Conservation (phyloP, 2,797 vertebrate species). For the Neosilurus mollespiculum region DNA sequence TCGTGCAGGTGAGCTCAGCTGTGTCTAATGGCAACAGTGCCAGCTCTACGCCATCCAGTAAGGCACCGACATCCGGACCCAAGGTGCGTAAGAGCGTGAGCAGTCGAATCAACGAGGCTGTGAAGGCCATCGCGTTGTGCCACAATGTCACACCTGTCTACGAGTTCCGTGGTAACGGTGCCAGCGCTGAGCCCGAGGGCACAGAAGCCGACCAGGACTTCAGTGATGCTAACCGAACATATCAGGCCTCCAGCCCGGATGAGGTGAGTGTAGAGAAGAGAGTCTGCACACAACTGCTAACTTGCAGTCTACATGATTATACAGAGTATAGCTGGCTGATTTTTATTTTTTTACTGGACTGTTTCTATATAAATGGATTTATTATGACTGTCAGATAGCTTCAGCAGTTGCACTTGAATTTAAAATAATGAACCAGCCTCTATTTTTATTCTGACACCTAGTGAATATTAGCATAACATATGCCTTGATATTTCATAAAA, state of each 20-base stretch:
- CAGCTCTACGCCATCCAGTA: conserved; percentile 73
- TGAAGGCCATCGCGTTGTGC: conserved; percentile 94
- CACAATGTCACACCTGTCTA: conserved; percentile 97
- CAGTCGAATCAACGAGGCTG: conserved; percentile 90
- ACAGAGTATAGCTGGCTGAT: neutral
- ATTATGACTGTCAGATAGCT: neutral
- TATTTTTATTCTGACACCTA: neutral
- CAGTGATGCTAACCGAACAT: conserved; percentile 89
- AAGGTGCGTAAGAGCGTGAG: conserved; percentile 91
- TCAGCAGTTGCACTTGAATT: neutral
- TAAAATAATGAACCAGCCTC: neutral
- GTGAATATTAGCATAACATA: neutral
- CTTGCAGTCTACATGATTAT: neutral
- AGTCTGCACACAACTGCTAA: neutral
- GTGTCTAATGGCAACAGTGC: conserved; percentile 47
- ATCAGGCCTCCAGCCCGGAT: conserved; percentile 96
- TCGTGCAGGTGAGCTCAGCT: conserved; percentile 37
- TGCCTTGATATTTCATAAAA: neutral
- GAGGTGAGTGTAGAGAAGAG: conserved; percentile 77
- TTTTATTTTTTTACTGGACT: no score
- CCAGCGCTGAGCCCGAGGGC: conserved; percentile 79
- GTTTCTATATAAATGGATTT: neutral
- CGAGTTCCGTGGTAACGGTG: conserved; percentile 71
- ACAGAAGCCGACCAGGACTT: conserved; percentile 94
- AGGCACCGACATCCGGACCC: conserved; percentile 74